A percentile compares a stretch with the other conserved stretches of the same genome.
phyloP scores from a whole-genome alignment of 2,888 invertebrate species.

The Slavum lentiscoides region DNA sequence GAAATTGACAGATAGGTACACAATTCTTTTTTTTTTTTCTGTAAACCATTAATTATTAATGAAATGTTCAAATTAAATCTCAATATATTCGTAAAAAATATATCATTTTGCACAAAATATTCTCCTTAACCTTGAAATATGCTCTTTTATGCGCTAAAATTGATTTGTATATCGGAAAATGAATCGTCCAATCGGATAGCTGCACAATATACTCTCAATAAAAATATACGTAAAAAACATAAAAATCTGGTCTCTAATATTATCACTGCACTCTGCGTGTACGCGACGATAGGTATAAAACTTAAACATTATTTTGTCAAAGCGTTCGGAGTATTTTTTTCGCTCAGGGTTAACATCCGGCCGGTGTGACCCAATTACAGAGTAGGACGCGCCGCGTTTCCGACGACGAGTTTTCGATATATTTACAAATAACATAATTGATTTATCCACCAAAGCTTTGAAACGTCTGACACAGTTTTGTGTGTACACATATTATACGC shows the following conservation, averaged over 20 bases:
- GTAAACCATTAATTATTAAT: no score
- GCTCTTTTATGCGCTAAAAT: no score
- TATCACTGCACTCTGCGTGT: not conserved
- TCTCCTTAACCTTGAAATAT: no score
- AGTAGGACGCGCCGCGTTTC: constrained; percentile 10
- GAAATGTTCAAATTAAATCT: no score
- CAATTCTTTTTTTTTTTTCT: no score
- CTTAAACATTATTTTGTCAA: not conserved
- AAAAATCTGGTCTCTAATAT: not conserved
- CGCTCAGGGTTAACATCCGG: constrained; percentile 20
- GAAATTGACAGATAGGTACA: no score
- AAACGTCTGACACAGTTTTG: constrained; percentile 41
- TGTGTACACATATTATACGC: not conserved
- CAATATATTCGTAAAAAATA: no score
- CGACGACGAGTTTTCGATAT: constrained; percentile 30
- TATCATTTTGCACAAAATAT: no score
- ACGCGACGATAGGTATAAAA: not conserved
- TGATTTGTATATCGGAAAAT: no score
- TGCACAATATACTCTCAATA: no score
- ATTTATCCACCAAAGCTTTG: constrained; percentile 44
- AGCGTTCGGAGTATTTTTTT: not conserved
- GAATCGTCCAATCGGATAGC: no score
- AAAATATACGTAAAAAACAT: no score
- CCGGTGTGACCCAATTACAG: constrained; percentile 20
- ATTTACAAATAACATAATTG: constrained; percentile 35